A percentile compares a stretch with the other conserved stretches of the same genome.
These are phyloP conservation scores for Platanista minor DNA, from an alignment of 2,113 vertebrate genomes.

Conservation along the genomic window DNA sequence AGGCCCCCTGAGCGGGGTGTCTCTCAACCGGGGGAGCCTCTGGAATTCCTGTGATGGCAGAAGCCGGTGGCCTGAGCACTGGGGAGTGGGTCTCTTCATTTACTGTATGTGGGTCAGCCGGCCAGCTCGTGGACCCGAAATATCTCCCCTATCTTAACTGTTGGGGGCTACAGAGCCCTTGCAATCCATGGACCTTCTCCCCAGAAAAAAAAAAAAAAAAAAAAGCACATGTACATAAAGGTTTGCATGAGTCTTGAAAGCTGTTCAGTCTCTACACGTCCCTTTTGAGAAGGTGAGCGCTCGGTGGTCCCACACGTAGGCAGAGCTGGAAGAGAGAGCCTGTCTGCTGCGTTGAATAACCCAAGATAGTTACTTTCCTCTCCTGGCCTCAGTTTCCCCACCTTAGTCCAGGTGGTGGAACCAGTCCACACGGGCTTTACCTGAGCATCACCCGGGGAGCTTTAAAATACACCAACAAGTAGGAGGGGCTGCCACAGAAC, in stretches of 20 bases:
- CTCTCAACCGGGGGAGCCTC: not conserved
- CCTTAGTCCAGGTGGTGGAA: not conserved
- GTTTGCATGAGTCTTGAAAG: not conserved
- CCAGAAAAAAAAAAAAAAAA: not conserved
- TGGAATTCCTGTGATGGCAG: not conserved
- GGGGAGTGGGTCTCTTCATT: not conserved
- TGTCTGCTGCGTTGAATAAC: fast-evolving
- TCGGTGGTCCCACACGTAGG: fast-evolving
- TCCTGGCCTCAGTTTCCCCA: not conserved
- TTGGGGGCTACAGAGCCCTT: not conserved
- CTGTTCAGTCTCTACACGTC: not conserved
- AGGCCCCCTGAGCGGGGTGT: fast-evolving
- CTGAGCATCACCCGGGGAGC: not conserved
- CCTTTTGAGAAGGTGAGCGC: not conserved
- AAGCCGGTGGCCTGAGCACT: no score
- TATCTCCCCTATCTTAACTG: not conserved
- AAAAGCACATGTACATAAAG: fast-evolving
- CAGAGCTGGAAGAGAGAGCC: not conserved
- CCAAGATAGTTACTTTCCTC: not conserved
- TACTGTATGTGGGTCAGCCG: not conserved
- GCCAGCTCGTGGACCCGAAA: not conserved
- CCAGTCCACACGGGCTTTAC: not conserved
- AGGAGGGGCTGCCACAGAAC: not conserved
- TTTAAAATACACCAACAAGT: not conserved
- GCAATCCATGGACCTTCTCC: not conserved